Conservation (phyloP, 2,888 invertebrate species). For the Orchesellides sinensis region DNA sequence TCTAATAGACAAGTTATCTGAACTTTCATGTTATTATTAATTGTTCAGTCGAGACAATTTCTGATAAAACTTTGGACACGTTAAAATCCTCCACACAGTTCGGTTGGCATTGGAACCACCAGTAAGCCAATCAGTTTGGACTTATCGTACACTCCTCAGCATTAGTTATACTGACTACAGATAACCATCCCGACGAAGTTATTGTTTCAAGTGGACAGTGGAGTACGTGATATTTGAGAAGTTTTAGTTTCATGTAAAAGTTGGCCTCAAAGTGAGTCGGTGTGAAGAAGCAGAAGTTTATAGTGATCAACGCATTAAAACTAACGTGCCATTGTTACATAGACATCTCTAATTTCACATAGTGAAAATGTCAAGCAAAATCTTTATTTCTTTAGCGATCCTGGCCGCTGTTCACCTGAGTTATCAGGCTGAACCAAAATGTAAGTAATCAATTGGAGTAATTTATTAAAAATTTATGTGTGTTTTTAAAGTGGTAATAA, state of each 20-base stretch:
- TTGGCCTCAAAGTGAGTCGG: background rate
- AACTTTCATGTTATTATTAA: background rate
- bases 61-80: background rate
- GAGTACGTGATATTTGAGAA: slow-evolving; percentile 8
- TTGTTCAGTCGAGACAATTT: background rate
- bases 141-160: slow-evolving; percentile 29
- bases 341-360: too few relatives aligned
- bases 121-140: slow-evolving; percentile 14
- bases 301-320: too few relatives aligned
- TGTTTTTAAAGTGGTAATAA: too few relatives aligned
- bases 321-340: too few relatives aligned
- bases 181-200: background rate
- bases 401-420: background rate
- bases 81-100: slow-evolving; percentile 30
- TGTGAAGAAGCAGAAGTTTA: too few relatives aligned
- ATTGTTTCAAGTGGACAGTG: slow-evolving; percentile 24
- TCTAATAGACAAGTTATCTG: background rate
- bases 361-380: too few relatives aligned
- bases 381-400: background rate
- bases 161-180: background rate
- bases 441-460: background rate
- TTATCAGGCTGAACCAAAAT: background rate
- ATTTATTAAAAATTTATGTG: background rate
- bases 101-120: slow-evolving; percentile 2
- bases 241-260: background rate